These are phyloP conservation scores for Tipula confusa DNA, from an alignment of 2,888 invertebrate genomes.

Conservation along the genomic window DNA sequence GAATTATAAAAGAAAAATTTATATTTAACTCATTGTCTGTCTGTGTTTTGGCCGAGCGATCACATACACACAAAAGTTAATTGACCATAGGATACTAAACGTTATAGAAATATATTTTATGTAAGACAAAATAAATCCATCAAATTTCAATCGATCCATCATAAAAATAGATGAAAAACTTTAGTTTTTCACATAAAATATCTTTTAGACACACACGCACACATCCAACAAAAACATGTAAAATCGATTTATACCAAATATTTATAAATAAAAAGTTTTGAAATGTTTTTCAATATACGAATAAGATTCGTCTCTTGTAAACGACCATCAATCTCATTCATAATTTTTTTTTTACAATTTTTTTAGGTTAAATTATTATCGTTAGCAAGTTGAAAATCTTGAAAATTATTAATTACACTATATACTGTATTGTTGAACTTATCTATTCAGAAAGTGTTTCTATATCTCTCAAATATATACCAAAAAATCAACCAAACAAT, in stretches of 20 bases:
- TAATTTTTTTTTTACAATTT: too few relatives aligned
- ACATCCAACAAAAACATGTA: background rate
- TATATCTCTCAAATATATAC: background rate
- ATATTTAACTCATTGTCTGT: background rate
- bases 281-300: background rate
- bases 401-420: background rate
- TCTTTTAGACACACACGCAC: background rate
- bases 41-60: background rate
- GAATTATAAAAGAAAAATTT: background rate
- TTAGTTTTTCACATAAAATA: background rate
- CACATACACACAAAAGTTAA: background rate
- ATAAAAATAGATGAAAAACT: slow-evolving; percentile 9
- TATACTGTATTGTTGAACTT: background rate
- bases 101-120: background rate
- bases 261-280: slow-evolving; percentile 17
- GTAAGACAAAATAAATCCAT: background rate
- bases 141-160: slow-evolving; percentile 20
- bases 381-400: background rate
- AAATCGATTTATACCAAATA: slow-evolving; percentile 20
- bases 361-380: background rate
- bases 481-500: background rate
- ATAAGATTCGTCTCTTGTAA: background rate
- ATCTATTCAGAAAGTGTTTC: background rate
- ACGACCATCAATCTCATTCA: background rate
- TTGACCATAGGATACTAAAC: background rate